These are phyloP conservation scores for Daubentonia madagascariensis DNA, from an alignment of 2,113 vertebrate species.

Conservation along the genomic window DNA sequence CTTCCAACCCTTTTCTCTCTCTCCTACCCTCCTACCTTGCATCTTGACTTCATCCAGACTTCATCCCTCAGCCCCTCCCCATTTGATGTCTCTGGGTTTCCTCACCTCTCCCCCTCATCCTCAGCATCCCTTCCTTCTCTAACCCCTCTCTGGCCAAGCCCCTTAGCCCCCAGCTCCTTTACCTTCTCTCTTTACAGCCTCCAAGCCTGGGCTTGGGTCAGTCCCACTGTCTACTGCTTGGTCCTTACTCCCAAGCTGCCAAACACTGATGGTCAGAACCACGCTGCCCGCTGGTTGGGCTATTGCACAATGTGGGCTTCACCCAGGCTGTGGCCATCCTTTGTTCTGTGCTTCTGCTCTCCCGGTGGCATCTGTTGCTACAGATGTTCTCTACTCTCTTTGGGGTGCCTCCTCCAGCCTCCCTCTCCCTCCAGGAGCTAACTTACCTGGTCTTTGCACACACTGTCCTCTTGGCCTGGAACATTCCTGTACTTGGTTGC, in stretches of 20 bases:
- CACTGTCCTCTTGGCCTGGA: not conserved
- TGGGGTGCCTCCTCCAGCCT: not conserved
- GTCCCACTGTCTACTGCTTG: fast-evolving
- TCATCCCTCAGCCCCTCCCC: not conserved
- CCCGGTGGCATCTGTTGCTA: not conserved
- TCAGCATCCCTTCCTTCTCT: not conserved
- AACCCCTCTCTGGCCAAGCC: not conserved
- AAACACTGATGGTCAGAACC: not conserved
- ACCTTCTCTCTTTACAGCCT: not conserved
- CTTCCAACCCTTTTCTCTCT: not conserved
- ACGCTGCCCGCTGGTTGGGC: fast-evolving
- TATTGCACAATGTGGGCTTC: not conserved
- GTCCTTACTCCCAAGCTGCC: not conserved
- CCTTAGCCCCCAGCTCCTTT: not conserved
- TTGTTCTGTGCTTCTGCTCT: not conserved
- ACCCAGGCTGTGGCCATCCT: fast-evolving
- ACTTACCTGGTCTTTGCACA: not conserved
- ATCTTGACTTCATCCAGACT: not conserved
- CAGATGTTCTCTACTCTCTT: not conserved
- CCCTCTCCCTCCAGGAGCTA: not conserved
- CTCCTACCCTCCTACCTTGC: not conserved
- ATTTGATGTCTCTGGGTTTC: not conserved
- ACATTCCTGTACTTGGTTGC: not conserved
- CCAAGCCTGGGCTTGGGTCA: not conserved
- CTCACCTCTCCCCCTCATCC: not conserved